Conservation (phyloP, 1,140 invertebrate genomes). For the Popillia japonica region DNA sequence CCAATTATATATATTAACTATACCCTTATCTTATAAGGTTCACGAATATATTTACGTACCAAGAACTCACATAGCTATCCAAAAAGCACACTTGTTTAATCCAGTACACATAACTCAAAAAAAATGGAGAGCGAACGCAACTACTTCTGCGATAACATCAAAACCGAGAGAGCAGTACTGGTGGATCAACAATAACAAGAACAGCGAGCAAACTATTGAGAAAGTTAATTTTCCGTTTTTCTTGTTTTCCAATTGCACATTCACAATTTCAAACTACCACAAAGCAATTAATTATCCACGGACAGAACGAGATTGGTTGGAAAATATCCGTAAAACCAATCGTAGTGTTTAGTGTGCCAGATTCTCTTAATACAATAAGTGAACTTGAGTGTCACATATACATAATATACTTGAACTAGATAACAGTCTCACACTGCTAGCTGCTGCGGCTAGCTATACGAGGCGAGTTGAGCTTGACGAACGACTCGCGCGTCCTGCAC, state of each 20-base stretch:
- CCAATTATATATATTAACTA: too few relatives aligned
- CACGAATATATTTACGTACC: not conserved
- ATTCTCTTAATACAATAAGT: constrained; percentile 33
- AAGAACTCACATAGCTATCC: constrained; percentile 26
- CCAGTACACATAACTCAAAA: not conserved
- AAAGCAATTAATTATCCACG: not conserved
- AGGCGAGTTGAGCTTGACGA: constrained; percentile 1
- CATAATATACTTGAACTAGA: constrained; percentile 35
- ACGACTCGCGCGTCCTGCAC: constrained; percentile 13
- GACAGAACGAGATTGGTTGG: not conserved
- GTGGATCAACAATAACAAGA: not conserved
- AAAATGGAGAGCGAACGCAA: not conserved
- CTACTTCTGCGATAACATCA: constrained; percentile 20
- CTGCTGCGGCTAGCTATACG: not conserved
- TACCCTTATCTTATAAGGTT: too few relatives aligned
- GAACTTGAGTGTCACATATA: constrained; percentile 33
- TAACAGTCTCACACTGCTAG: constrained; percentile 14
- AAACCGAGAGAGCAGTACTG: not conserved
- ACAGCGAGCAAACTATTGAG: not conserved
- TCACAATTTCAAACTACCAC: constrained; percentile 17
- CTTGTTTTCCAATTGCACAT: not conserved
- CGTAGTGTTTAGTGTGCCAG: constrained; percentile 21
- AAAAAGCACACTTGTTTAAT: constrained; percentile 5
- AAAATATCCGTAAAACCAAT: constrained; percentile 16
- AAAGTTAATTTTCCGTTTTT: constrained; percentile 33